Conservation (phyloP, 92 coral and sea anemone genomes). For the Palythoa heliodiscus region DNA sequence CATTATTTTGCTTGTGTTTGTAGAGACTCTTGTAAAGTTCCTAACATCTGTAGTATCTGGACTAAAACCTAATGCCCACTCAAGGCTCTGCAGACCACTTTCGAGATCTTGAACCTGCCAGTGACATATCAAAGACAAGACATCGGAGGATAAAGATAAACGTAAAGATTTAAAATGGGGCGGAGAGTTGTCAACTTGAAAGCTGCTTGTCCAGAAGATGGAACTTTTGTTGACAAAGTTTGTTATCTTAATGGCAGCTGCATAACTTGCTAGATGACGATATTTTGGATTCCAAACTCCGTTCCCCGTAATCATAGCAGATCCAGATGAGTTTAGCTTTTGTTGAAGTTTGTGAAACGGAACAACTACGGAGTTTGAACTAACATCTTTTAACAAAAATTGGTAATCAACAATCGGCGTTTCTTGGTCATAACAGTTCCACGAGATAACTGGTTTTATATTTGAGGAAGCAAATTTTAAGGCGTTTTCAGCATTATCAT, state of each 20-base stretch:
- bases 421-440: slow-evolving; percentile 75
- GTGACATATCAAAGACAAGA: slow-evolving; percentile 31
- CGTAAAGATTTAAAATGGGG: slow-evolving; percentile 56
- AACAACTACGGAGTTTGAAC: slow-evolving; percentile 34
- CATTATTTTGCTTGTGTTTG: not conserved
- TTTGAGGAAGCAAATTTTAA: slow-evolving; percentile 13
- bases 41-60: slow-evolving; percentile 58
- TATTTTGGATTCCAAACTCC: slow-evolving; percentile 56
- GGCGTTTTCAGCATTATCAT: slow-evolving; percentile 4
- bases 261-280: slow-evolving; percentile 57
- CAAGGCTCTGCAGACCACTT: slow-evolving; percentile 58
- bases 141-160: slow-evolving; percentile 44
- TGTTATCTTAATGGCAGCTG: slow-evolving; percentile 63
- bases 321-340: slow-evolving; percentile 47
- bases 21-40: slow-evolving; percentile 55
- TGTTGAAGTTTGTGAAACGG: slow-evolving; percentile 66
- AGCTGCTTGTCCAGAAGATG: slow-evolving; percentile 75
- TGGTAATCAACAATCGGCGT: slow-evolving; percentile 52
- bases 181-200: slow-evolving; percentile 74
- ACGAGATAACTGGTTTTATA: slow-evolving; percentile 48
- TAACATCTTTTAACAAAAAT: slow-evolving; percentile 59
- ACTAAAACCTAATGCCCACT: slow-evolving; percentile 67
- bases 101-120: slow-evolving; percentile 67
- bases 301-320: slow-evolving; percentile 64
- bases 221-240: slow-evolving; percentile 63